Percentiles rank a stretch among this genome's conserved stretches.
Evolutionary conservation across 2,888 invertebrate genomes (phyloP).

Genomic region (Anticlea derivata): DNA sequence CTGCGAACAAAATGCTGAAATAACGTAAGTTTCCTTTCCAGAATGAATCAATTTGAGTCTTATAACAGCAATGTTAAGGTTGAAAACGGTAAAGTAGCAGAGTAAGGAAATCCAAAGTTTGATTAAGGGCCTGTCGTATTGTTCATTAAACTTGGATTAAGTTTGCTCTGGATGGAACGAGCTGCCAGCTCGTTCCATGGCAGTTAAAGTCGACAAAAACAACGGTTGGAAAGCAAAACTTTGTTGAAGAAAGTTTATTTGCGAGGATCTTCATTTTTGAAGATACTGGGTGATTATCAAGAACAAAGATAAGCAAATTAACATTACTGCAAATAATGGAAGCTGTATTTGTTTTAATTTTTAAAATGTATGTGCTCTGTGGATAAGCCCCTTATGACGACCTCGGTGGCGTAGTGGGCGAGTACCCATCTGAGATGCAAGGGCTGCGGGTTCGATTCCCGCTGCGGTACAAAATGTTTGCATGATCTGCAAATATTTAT

Average conservation of each 20-base stretch:
- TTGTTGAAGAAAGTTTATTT: conserved; percentile 59
- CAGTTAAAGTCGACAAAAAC: conserved; percentile 80
- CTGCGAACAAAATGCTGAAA: conserved; percentile 42
- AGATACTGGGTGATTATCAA: conserved; percentile 17
- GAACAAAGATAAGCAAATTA: conserved; percentile 22
- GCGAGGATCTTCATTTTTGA: conserved; percentile 49
- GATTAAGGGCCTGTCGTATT: conserved; percentile 84
- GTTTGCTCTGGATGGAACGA: conserved; percentile 82
- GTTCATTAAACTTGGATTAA: conserved; percentile 85
- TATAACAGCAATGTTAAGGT: conserved; percentile 40
- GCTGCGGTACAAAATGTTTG: no score
- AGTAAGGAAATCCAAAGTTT: conserved; percentile 78
- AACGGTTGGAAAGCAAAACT: conserved; percentile 54
- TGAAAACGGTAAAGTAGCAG: conserved; percentile 38
- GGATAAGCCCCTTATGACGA: no score
- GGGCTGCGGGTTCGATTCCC: no score
- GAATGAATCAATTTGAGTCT: conserved; percentile 41
- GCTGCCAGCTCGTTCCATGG: no score
- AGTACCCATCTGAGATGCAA: no score
- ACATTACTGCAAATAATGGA: conserved; percentile 2
- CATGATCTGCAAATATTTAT: no score
- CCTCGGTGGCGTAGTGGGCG: no score
- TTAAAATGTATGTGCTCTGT: no score
- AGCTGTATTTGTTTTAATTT: no score
- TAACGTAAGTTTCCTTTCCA: conserved; percentile 35